Percentiles rank a stretch among this genome's conserved stretches.
Evolutionary conservation across 2,888 invertebrate species (phyloP).

Genomic region (Gerris lacustris): DNA sequence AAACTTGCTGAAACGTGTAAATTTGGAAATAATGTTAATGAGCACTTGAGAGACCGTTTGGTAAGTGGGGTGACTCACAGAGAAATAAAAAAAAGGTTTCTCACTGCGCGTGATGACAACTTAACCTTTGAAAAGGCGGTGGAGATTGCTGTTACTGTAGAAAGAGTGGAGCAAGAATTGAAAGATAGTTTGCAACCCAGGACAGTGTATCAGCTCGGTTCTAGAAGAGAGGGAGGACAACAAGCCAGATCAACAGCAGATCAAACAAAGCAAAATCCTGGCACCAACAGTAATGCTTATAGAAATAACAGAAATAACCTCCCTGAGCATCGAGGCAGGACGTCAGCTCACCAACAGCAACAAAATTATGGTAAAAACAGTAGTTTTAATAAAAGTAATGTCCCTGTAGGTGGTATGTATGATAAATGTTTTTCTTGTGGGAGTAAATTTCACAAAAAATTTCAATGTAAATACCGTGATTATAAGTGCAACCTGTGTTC

Average conservation of each 20-base stretch:
- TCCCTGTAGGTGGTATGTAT: conserved; percentile 11
- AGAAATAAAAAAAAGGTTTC: conserved; percentile 12
- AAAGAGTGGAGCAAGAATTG: not conserved
- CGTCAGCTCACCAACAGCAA: too few relatives aligned
- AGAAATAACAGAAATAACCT: too few relatives aligned
- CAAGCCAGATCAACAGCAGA: not conserved
- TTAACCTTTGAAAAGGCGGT: conserved; percentile 17
- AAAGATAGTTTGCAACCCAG: not conserved
- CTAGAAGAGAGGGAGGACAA: not conserved
- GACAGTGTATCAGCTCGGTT: not conserved
- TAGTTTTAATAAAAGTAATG: not conserved
- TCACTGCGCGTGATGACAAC: conserved; percentile 4
- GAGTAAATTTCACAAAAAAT: conserved; percentile 1
- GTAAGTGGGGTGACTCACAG: conserved; percentile 9
- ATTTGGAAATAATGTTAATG: conserved; percentile 10
- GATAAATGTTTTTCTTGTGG: conserved; percentile 1
- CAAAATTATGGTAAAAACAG: too few relatives aligned
- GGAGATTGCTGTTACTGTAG: not conserved
- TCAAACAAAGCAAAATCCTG: not conserved
- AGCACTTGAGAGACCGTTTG: conserved; percentile 11
- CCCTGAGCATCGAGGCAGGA: not conserved
- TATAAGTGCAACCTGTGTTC: not conserved
- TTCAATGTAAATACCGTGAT: not conserved
- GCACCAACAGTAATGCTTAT: too few relatives aligned
- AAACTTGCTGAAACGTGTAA: conserved; percentile 8